Percentiles rank a stretch among this genome's conserved stretches.
phyloP scores from a whole-genome alignment of 64 coral and sea anemone species.

The Exaiptasia diaphana region DNA sequence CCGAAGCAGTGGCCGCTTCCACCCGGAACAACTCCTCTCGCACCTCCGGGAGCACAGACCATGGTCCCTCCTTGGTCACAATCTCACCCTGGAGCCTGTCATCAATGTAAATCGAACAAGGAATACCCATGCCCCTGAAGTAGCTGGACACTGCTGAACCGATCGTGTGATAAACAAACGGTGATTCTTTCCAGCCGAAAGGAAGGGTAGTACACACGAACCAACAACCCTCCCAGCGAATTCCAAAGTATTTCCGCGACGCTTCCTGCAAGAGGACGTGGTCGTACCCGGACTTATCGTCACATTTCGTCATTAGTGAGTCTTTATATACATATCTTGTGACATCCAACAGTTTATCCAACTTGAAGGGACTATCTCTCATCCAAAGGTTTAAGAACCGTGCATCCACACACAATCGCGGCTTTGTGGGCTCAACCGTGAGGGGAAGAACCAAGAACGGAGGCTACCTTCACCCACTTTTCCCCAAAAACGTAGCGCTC shows the following conservation, averaged over 20 bases:
- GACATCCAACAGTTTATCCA: conserved; percentile 15
- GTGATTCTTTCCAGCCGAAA: conserved; percentile 8
- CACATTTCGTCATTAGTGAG: not conserved
- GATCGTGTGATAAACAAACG: conserved; percentile 10
- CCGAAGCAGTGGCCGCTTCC: not conserved
- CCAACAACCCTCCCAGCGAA: conserved; percentile 7
- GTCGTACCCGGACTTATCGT: conserved; percentile 29
- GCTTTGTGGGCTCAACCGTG: not conserved
- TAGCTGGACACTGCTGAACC: not conserved
- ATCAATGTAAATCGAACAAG: conserved; percentile 7
- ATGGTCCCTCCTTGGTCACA: not conserved
- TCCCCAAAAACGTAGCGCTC: not conserved
- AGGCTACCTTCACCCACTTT: not conserved
- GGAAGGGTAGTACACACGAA: not conserved
- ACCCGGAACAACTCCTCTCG: not conserved
- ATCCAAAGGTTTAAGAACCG: conserved; percentile 34
- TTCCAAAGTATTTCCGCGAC: not conserved
- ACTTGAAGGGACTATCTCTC: conserved; percentile 7
- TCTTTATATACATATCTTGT: not conserved
- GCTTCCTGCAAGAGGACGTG: not conserved
- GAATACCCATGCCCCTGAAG: not conserved
- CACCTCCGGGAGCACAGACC: not conserved
- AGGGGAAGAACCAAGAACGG: not conserved
- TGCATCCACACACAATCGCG: conserved; percentile 14
- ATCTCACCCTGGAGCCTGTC: conserved; percentile 4